Evolutionary conservation across 1,140 invertebrate species (phyloP), one percentile per base, ranked within the genome.

Genomic region (Spodoptera frugiperda): DNA sequence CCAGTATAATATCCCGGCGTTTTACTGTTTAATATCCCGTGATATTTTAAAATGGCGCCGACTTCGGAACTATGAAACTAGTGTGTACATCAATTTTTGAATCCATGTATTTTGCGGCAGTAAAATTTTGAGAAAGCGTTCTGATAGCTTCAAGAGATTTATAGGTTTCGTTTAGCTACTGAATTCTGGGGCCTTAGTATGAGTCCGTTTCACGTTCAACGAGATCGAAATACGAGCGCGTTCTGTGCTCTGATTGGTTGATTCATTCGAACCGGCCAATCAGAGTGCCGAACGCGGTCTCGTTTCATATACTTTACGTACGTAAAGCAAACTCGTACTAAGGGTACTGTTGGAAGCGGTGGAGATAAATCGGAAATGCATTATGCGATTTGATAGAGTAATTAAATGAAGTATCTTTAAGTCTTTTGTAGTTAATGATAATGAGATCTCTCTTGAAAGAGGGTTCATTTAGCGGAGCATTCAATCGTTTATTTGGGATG

Each of bases 111-210:
- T 39, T 63, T 63, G 33, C n/a, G 10, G 30, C 15, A 39, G 59
- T 63, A 63, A 63, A 44, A 63, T 63, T 61, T 63, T 4, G 59
- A 63, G 59, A 63, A 44, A 63, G 30, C 21, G 59, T 33, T 63
- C 44, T 63, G 25, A 25, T 25, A 44, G 30, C 33, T 44, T 12
- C 8, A 9, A 14, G 19, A 67, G 63, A 49, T 67, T 67, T 67
- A 67, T 67, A 25, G 63, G 5, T 61, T 61, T 61, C 6, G 30
- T 30, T 61, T 17, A 39, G 57, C 63, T 67, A 67, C 48, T 67
- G 63, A 48, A 44, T 49, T 25, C 12, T 48, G 14, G 17, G n/a
- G n/a, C n/a, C n/a, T n/a, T n/a, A n/a, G n/a, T n/a, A n/a, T n/a
- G n/a, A n/a, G n/a, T n/a, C n/a, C n/a, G n/a, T n/a, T n/a, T n/a